These are phyloP conservation scores for Criorhina ranunculi DNA, from an alignment of 2,888 invertebrate genomes.

Conservation along the genomic window DNA sequence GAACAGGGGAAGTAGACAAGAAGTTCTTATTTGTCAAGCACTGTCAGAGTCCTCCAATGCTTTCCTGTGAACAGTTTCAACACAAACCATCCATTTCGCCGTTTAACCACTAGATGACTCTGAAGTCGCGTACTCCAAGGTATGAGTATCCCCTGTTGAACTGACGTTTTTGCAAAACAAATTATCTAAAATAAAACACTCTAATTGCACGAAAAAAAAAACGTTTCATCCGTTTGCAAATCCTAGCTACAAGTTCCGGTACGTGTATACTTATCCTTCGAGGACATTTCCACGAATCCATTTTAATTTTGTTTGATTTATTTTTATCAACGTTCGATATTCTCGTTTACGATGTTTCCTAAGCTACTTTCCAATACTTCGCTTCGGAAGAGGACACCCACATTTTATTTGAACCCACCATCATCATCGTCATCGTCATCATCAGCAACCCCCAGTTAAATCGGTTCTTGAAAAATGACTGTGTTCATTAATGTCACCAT, in stretches of 20 bases:
- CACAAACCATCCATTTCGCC: no score
- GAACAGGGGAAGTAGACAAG: no score
- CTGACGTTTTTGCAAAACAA: no score
- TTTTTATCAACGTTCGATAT: background rate
- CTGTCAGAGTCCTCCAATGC: no score
- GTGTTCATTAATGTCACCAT: slow-evolving; percentile 23
- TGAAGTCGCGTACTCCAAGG: no score
- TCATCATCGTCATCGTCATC: background rate
- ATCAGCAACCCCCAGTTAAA: background rate
- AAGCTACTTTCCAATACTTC: background rate
- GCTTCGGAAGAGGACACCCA: background rate
- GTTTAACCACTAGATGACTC: no score
- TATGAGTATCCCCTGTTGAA: no score
- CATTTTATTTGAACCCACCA: background rate
- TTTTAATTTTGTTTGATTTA: slow-evolving; percentile 3
- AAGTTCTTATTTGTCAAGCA: no score
- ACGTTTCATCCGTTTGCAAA: no score
- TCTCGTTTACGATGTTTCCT: background rate
- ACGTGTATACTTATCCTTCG: background rate
- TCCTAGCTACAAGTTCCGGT: background rate
- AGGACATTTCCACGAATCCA: background rate
- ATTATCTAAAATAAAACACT: no score
- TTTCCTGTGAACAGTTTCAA: no score
- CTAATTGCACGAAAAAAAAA: no score
- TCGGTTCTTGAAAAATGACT: slow-evolving; percentile 25